Conservation (phyloP, 2,797 vertebrate genomes). For the Halcyon smyrnensis region DNA sequence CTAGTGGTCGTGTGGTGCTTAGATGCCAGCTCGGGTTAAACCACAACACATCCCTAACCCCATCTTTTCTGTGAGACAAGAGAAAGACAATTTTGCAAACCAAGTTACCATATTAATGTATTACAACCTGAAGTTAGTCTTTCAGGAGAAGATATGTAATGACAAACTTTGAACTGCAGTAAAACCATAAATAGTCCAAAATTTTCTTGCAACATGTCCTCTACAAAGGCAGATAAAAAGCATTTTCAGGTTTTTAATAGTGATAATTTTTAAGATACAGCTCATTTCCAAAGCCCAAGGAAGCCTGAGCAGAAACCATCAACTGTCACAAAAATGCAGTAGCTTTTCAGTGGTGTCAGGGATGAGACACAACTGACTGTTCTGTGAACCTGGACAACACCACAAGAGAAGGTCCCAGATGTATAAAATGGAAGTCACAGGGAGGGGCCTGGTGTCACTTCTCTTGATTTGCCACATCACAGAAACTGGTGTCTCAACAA, state of each 20-base stretch:
- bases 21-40: background rate
- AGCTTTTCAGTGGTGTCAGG: background rate
- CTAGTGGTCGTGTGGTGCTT: too few relatives aligned
- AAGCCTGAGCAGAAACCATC: background rate
- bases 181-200: background rate
- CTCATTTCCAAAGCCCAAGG: background rate
- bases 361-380: too few relatives aligned
- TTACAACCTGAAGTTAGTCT: background rate
- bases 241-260: background rate
- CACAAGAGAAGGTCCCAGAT: too few relatives aligned
- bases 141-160: background rate
- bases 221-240: background rate
- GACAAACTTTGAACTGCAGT: background rate
- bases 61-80: background rate
- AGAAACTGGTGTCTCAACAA: too few relatives aligned
- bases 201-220: background rate
- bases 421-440: too few relatives aligned
- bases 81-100: background rate
- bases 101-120: background rate
- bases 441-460: too few relatives aligned
- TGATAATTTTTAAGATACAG: background rate
- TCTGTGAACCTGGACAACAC: too few relatives aligned
- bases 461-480: too few relatives aligned
- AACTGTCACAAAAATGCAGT: background rate
- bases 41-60: background rate